These are phyloP conservation scores for Manacus vitellinus DNA, from an alignment of 2,113 vertebrate genomes.

Conservation along the genomic window DNA sequence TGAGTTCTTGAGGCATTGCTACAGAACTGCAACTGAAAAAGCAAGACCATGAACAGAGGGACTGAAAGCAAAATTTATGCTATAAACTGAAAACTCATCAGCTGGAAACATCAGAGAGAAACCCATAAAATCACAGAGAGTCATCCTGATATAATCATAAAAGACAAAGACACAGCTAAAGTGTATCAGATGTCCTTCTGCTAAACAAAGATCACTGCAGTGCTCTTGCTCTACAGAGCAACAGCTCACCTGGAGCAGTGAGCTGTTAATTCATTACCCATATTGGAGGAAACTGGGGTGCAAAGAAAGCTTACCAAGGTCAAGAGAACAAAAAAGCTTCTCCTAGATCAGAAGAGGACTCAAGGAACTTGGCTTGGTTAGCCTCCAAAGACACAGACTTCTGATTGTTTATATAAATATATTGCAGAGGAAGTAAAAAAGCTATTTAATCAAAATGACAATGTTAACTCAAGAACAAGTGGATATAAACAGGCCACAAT, in stretches of 20 bases:
- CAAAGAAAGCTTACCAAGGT: neutral
- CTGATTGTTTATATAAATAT: neutral
- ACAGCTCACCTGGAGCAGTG: neutral
- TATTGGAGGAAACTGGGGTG: neutral
- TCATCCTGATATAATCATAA: neutral
- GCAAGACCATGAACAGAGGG: neutral
- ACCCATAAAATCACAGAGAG: neutral
- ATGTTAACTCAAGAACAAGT: slow-evolving; percentile 15
- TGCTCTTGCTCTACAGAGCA: neutral
- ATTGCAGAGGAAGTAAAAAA: neutral
- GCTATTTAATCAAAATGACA: neutral
- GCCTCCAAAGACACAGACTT: neutral
- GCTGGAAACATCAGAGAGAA: neutral
- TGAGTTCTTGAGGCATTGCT: neutral
- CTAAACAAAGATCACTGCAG: neutral
- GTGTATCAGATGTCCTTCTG: neutral
- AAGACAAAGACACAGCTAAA: neutral
- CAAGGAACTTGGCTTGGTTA: neutral
- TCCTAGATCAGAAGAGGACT: neutral
- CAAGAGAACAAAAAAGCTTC: neutral
- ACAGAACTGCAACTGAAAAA: neutral
- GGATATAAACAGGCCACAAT: slow-evolving; percentile 20
- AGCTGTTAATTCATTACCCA: neutral
- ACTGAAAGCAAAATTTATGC: neutral
- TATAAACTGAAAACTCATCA: neutral